These are phyloP conservation scores for Orcinus orca DNA, from an alignment of 2,113 vertebrate species.

Conservation along the genomic window DNA sequence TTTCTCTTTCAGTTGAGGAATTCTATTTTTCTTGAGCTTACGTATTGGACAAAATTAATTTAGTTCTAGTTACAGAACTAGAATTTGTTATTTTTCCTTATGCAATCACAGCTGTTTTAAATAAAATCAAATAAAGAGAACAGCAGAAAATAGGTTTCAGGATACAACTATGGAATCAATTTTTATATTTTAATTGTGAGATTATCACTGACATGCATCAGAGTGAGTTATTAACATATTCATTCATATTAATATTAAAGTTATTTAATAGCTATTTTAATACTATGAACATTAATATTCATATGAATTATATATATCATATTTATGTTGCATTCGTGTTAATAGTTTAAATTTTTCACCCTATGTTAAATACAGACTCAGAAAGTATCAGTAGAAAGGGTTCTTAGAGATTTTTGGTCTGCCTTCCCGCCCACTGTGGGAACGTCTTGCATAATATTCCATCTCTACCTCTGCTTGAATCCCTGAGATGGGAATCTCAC, in stretches of 20 bases:
- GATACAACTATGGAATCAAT: background rate
- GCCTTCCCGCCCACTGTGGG: background rate
- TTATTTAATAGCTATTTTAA: background rate
- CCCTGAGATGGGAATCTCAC: background rate
- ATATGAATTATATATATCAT: background rate
- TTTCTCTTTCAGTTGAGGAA: background rate
- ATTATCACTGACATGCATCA: background rate
- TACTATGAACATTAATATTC: background rate
- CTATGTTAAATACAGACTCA: background rate
- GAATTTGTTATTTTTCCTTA: background rate
- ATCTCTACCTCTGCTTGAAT: background rate
- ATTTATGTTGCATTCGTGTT: background rate
- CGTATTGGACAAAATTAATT: background rate
- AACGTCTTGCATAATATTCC: background rate
- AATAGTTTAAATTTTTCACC: background rate
- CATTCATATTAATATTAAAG: background rate
- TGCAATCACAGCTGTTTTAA: background rate
- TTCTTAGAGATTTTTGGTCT: background rate
- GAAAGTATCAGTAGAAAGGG: background rate
- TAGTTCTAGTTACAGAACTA: background rate
- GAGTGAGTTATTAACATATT: background rate
- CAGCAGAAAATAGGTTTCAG: conserved; percentile 39
- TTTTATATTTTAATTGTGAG: background rate
- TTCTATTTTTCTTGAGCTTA: conserved; percentile 30
- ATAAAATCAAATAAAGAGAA: conserved; percentile 32